These are phyloP conservation scores for Aleiodes leptofemur DNA, from an alignment of 2,888 invertebrate species.

Conservation along the genomic window DNA sequence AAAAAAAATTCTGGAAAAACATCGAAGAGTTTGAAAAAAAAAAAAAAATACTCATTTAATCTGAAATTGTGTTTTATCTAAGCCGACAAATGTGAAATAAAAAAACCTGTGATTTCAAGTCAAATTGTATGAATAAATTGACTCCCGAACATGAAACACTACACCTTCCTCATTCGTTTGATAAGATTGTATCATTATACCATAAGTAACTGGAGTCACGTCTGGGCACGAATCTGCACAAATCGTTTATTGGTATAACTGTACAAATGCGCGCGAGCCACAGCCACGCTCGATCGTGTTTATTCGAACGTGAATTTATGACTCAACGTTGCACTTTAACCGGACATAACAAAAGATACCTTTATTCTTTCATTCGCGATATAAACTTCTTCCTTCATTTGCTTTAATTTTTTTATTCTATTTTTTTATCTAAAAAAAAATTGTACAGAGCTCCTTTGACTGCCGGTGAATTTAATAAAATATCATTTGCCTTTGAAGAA, in stretches of 20 bases:
- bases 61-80: no score
- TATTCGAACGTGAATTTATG: conserved; percentile 59
- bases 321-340: conserved; percentile 55
- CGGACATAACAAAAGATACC: conserved; percentile 50
- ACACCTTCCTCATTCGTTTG: conserved; percentile 44
- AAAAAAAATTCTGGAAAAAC: no score
- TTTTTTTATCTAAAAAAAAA: not conserved
- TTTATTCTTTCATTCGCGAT: conserved; percentile 24
- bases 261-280: conserved; percentile 52
- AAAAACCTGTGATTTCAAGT: not conserved
- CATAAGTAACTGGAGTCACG: conserved; percentile 60
- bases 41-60: no score
- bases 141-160: conserved; percentile 18
- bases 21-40: no score
- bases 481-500: not conserved
- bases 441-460: not conserved
- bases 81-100: not conserved
- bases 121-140: conserved; percentile 27
- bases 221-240: conserved; percentile 59
- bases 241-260: conserved; percentile 62
- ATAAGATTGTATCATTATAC: conserved; percentile 60
- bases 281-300: conserved; percentile 53
- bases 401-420: conserved; percentile 32
- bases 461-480: not conserved
- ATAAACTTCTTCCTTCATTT: conserved; percentile 41